These are phyloP conservation scores for Lycocorax pyrrhopterus DNA, from an alignment of 2,113 vertebrate genomes.

Conservation along the genomic window DNA sequence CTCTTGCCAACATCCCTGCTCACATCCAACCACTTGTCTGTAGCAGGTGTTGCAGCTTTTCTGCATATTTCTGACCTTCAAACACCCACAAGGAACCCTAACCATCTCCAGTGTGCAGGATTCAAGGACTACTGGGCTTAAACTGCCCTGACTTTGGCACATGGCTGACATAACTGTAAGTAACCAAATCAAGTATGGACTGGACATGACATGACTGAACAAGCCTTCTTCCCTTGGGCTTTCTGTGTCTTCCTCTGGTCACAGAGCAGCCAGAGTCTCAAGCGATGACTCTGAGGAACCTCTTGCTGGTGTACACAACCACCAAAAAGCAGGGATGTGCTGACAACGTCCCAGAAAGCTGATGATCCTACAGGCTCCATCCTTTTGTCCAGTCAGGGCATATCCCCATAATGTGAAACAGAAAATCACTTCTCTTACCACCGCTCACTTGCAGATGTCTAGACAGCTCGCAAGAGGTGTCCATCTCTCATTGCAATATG, in stretches of 20 bases:
- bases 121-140: background rate
- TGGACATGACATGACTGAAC: background rate
- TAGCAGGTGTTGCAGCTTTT: background rate
- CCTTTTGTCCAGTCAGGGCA: background rate
- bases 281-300: background rate
- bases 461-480: background rate
- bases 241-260: background rate
- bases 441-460: fast-evolving
- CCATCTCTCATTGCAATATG: background rate
- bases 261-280: background rate
- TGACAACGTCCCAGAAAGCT: background rate
- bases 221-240: background rate
- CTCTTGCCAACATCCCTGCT: background rate
- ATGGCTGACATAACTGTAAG: background rate
- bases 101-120: background rate
- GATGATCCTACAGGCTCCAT: background rate
- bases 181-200: background rate
- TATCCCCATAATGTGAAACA: background rate
- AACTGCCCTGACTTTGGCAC: background rate
- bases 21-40: background rate
- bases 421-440: background rate
- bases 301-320: background rate
- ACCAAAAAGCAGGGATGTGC: background rate
- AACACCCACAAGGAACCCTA: background rate
- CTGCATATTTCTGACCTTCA: background rate